These are phyloP conservation scores for Anoplius nigerrimus DNA, from an alignment of 2,888 invertebrate genomes.

Conservation along the genomic window DNA sequence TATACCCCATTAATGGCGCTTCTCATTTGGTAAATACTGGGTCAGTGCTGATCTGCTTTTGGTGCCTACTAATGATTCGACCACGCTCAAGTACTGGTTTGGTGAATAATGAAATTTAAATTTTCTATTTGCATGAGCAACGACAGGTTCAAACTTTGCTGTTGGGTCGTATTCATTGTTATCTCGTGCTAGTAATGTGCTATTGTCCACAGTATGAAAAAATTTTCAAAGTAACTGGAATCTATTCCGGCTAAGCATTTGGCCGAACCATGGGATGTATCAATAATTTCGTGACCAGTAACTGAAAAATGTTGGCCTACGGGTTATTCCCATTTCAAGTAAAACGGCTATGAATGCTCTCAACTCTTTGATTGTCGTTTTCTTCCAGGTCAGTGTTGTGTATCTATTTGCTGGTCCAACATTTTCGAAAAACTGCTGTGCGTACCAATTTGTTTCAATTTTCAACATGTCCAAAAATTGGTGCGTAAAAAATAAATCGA, in stretches of 20 bases:
- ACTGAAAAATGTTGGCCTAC: constrained; percentile 34
- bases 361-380: constrained; percentile 27
- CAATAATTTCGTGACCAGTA: constrained; percentile 36
- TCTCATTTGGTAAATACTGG: constrained; percentile 56
- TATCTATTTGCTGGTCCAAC: constrained; percentile 19
- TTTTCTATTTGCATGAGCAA: constrained; percentile 53
- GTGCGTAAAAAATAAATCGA: constrained; percentile 31
- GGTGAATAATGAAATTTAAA: constrained; percentile 52
- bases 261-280: constrained; percentile 39
- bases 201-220: constrained; percentile 37
- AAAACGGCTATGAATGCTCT: constrained; percentile 31
- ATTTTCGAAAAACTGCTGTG: constrained; percentile 23
- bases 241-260: constrained; percentile 34
- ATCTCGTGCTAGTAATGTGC: constrained; percentile 36
- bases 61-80: constrained; percentile 57
- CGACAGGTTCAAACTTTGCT: constrained; percentile 45
- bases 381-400: constrained; percentile 20
- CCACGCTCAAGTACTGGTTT: constrained; percentile 47
- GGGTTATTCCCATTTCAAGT: constrained; percentile 35
- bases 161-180: constrained; percentile 50
- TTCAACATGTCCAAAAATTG: constrained; percentile 27
- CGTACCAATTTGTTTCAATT: constrained; percentile 33
- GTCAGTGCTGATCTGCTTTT: constrained; percentile 42
- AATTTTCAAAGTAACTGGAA: constrained; percentile 36
- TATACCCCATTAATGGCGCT: constrained; percentile 47